Evolutionary conservation across 2,113 vertebrate species (phyloP), one percentile per base, ranked within the genome.

Genomic region (Rhinolophus ferrumequinum): DNA sequence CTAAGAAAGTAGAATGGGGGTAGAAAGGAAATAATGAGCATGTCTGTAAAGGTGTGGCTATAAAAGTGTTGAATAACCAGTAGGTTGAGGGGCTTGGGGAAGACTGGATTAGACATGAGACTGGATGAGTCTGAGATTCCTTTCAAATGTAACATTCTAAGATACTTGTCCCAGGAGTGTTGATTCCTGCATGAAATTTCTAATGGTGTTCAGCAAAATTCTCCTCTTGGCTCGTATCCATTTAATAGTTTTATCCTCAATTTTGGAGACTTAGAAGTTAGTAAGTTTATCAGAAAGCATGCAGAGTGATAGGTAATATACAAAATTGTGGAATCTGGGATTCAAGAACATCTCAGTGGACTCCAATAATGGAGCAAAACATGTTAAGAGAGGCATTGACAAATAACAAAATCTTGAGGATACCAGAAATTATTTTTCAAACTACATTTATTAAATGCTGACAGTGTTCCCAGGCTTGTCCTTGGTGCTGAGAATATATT

Each of bases 201-300:
- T 88, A 62, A 58, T 33, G 12, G 8, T 62, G 14, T 70, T 89
- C 11, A 60, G 7, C 14, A 81, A 81, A 86, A 73, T 50, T 82
- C 24, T 88, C 11, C 33, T 83, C 70, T 75, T 56, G 35, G 12
- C 10, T 69, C 19, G 30, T 50, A 50, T 30, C 18, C 8, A 85
- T 22, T 95, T 66, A 85, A 72, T 87, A 83, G 33, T 33, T 93
- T 94, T 93, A 81, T 60, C 24, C 5, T 85, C n/a, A 96, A 13
- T 22, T 84, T 75, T 88, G 38, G 72, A 84, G 58, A 72, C 66
- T 73, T 72, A 72, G 38, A 76, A 88, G 10, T 18, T 94, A 88
- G 60, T 77, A 94, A 60, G 60, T 18, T 90, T 88, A 91, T 85
- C 54, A 94, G 82, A 81, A 88, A 58, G 38, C 5, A 66, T 38